Percentiles rank a stretch among this genome's conserved stretches.
Evolutionary conservation across 2,797 vertebrate genomes (phyloP).

Genomic region (Apodemus agrarius): DNA sequence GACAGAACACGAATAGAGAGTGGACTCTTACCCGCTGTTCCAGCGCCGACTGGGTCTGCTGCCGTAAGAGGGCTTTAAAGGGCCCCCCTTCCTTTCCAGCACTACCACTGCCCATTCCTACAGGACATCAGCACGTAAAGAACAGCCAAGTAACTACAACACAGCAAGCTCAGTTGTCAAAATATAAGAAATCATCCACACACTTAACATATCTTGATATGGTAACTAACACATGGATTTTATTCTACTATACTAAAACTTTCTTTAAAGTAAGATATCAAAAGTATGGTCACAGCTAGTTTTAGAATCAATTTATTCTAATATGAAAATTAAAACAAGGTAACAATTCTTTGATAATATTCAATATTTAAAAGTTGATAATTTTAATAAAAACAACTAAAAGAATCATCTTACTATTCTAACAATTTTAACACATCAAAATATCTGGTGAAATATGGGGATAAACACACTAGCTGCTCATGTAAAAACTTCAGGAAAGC

Average conservation of each 20-base stretch:
- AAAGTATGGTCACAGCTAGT: slow-evolving; percentile 24
- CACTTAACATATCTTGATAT: neutral
- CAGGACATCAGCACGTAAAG: slow-evolving; percentile 83
- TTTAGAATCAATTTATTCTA: slow-evolving; percentile 47
- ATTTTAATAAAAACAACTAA: slow-evolving; percentile 58
- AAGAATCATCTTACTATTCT: slow-evolving; percentile 20
- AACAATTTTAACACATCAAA: slow-evolving; percentile 58
- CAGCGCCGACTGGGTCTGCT: slow-evolving; percentile 97
- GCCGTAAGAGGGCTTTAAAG: slow-evolving; percentile 97
- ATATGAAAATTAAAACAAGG: slow-evolving; percentile 10
- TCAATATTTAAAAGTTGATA: slow-evolving; percentile 34
- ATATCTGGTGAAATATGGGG: slow-evolving; percentile 25
- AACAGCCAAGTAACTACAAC: slow-evolving; percentile 74
- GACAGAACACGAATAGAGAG: neutral
- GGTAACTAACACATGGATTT: slow-evolving; percentile 29
- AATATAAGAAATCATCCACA: slow-evolving; percentile 34
- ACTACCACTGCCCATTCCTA: slow-evolving; percentile 99
- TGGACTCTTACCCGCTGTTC: slow-evolving; percentile 95
- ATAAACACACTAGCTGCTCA: slow-evolving; percentile 54
- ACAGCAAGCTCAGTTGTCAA: slow-evolving; percentile 47
- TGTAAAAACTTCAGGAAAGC: slow-evolving; percentile 45
- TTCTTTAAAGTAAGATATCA: slow-evolving; percentile 32
- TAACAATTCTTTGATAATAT: slow-evolving; percentile 25
- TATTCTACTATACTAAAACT: neutral
- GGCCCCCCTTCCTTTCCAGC: slow-evolving; percentile 97